phyloP scores from a whole-genome alignment of 2,113 vertebrate species.

The Lichenostomus cassidix region DNA sequence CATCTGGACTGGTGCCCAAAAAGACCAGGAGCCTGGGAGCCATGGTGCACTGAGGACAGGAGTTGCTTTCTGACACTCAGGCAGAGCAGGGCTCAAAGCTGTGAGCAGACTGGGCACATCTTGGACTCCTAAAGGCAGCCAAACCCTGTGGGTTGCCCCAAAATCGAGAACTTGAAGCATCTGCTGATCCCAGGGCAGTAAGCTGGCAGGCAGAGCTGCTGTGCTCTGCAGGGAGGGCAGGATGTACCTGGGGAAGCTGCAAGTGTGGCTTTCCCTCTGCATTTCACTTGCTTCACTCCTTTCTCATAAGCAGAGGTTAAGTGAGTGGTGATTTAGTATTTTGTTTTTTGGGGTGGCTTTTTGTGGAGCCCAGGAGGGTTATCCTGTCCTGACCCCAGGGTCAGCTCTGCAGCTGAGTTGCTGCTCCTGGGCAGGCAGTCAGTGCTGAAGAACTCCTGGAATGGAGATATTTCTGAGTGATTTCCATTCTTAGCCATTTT shows the following conservation, averaged over 20 bases:
- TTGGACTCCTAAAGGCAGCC: neutral
- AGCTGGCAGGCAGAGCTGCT: neutral
- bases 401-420: neutral
- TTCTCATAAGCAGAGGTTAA: neutral
- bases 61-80: neutral
- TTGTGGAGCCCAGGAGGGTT: neutral
- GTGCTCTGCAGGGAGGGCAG: neutral
- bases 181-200: neutral
- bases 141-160: neutral
- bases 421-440: neutral
- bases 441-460: neutral
- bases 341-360: neutral
- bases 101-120: neutral
- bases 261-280: neutral
- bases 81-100: neutral
- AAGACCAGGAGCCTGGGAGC: neutral
- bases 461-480: neutral
- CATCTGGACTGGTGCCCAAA: neutral
- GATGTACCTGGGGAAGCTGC: rapidly evolving
- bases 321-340: neutral
- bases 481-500: neutral
- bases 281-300: neutral
- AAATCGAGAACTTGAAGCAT: neutral
- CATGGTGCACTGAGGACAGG: neutral
- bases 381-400: neutral